Percentiles rank a stretch among this genome's conserved stretches.
Evolutionary conservation across 2,888 invertebrate genomes (phyloP).

Genomic region (Lepeophtheirus nordmannii): DNA sequence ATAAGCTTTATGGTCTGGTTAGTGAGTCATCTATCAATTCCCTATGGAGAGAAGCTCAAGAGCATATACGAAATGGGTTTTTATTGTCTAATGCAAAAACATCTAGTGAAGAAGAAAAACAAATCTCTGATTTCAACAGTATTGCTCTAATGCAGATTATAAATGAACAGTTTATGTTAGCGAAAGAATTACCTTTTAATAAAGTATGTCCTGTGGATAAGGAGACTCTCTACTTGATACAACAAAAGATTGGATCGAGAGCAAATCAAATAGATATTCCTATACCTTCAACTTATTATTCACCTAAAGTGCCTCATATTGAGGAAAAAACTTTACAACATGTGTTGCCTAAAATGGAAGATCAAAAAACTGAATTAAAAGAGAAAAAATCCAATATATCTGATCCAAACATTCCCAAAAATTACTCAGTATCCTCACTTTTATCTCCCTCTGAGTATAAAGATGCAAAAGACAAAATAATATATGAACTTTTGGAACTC

Average conservation of each 20-base stretch:
- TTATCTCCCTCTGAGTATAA: not conserved
- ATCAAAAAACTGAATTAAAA: not conserved
- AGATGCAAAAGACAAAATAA: not conserved
- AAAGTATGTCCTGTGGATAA: not conserved
- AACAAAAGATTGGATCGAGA: not conserved
- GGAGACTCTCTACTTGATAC: not conserved
- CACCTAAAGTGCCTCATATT: not conserved
- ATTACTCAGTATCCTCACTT: not conserved
- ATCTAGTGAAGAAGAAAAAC: not conserved
- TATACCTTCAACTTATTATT: not conserved
- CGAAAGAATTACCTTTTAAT: not conserved
- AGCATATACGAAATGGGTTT: not conserved
- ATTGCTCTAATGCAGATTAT: not conserved
- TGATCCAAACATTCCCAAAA: not conserved
- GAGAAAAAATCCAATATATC: not conserved
- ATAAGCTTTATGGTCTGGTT: not conserved
- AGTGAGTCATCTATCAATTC: not conserved
- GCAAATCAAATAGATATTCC: not conserved
- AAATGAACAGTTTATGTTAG: not conserved
- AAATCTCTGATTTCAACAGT: not conserved
- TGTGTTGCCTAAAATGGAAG: no score
- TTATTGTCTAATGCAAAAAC: not conserved
- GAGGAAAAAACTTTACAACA: no score
- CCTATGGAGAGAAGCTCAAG: not conserved
- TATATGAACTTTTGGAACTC: not conserved